Conservation (phyloP, 1,140 invertebrate species). For the Apis florea region DNA sequence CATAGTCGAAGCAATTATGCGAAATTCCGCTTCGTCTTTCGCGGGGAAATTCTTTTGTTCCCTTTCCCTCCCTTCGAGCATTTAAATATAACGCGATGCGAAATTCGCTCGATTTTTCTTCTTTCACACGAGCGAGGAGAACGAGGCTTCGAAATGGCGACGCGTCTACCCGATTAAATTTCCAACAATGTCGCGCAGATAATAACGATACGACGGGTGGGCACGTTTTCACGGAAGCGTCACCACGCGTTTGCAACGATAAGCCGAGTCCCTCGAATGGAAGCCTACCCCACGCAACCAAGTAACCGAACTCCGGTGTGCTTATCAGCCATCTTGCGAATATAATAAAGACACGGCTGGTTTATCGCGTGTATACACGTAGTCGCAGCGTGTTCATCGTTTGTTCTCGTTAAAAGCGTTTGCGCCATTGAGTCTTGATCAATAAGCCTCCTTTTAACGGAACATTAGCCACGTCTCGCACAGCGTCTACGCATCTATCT, state of each 20-base stretch:
- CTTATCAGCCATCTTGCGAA: slow-evolving; percentile 7
- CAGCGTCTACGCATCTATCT: slow-evolving; percentile 19
- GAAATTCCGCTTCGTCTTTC: background rate
- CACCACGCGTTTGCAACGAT: slow-evolving; percentile 11
- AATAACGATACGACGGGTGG: background rate
- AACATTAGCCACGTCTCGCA: slow-evolving; percentile 51
- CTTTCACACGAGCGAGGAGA: rapidly evolving
- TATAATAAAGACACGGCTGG: slow-evolving; percentile 18
- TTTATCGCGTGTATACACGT: no score
- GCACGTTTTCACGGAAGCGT: background rate
- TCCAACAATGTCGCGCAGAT: background rate
- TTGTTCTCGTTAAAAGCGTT: slow-evolving; percentile 38
- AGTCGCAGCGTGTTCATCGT: background rate
- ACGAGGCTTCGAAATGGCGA: background rate
- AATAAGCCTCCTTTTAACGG: slow-evolving; percentile 50
- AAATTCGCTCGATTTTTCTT: background rate
- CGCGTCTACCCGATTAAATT: slow-evolving; percentile 19
- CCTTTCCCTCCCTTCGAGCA: background rate
- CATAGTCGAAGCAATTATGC: slow-evolving; percentile 7
- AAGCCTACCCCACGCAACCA: no score
- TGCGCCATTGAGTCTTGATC: slow-evolving; percentile 49
- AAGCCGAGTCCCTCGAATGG: slow-evolving; percentile 24
- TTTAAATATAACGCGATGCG: background rate
- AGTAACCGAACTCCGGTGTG: background rate
- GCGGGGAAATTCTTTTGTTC: background rate